Conservation (phyloP, 2,113 vertebrate species). For the Notarius quadriscutis region DNA sequence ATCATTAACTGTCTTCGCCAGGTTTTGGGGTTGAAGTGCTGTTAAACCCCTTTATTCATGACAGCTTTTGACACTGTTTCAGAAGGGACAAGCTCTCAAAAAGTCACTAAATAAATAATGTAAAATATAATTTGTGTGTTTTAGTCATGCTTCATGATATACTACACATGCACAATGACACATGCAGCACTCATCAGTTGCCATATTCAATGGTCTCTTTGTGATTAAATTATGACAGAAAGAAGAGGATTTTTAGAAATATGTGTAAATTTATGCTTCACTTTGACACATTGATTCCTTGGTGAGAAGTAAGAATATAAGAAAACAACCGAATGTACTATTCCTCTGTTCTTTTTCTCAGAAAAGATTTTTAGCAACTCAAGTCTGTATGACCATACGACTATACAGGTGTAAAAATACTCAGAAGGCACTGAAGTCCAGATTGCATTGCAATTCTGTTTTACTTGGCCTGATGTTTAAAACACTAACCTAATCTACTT, state of each 20-base stretch:
- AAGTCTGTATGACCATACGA: not conserved
- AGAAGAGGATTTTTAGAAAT: not conserved
- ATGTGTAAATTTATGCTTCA: constrained; percentile 59
- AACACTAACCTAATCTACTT: not conserved
- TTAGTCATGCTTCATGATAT: not conserved
- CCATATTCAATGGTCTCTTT: not conserved
- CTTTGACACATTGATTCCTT: constrained; percentile 50
- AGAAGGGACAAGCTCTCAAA: constrained; percentile 44
- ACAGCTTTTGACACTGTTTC: constrained; percentile 29
- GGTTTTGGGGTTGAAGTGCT: constrained; percentile 8
- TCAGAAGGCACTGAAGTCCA: not conserved
- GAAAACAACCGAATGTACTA: not conserved
- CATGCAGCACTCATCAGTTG: not conserved
- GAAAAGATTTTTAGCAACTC: constrained; percentile 56
- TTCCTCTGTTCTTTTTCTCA: constrained; percentile 35
- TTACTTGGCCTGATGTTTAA: not conserved
- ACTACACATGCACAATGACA: not conserved
- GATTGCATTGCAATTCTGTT: not conserved
- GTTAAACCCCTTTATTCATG: not conserved
- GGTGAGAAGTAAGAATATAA: constrained; percentile 15
- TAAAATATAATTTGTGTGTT: constrained; percentile 26
- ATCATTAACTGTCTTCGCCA: not conserved
- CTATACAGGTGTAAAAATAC: not conserved
- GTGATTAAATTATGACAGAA: not conserved
- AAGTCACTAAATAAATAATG: constrained; percentile 49